phyloP scores from a whole-genome alignment of 1,140 invertebrate species.

The Drosophila prosaltans region DNA sequence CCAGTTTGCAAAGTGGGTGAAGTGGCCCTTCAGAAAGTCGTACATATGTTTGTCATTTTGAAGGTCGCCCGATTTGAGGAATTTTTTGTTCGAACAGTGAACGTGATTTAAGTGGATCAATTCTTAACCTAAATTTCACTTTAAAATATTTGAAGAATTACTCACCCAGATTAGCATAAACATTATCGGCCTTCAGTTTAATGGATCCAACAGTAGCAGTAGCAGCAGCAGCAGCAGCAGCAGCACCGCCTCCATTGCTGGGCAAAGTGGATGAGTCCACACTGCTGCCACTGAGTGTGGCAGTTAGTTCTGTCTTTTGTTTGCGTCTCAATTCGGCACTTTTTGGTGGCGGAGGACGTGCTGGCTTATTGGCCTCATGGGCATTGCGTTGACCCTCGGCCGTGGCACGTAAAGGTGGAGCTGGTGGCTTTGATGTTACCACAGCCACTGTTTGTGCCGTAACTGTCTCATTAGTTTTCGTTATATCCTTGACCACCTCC shows the following conservation, averaged over 20 bases:
- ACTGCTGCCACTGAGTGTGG: conserved; percentile 63
- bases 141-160: conserved; percentile 24
- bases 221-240: conserved; percentile 18
- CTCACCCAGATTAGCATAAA: conserved; percentile 90
- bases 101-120: conserved; percentile 63
- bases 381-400: conserved; percentile 75
- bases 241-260: conserved; percentile 26
- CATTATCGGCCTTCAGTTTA: conserved; percentile 86
- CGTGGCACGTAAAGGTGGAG: conserved; percentile 83
- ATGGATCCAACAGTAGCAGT: conserved; percentile 59
- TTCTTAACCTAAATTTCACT: conserved; percentile 26
- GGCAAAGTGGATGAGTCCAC: conserved; percentile 49
- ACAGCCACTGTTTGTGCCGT: conserved; percentile 79
- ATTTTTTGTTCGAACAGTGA: conserved; percentile 30
- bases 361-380: conserved; percentile 86
- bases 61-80: conserved; percentile 62
- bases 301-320: conserved; percentile 83
- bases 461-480: conserved; percentile 74
- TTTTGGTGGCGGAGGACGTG: conserved; percentile 89
- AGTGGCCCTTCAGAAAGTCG: conserved; percentile 56
- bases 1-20: conserved; percentile 45
- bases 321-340: conserved; percentile 86
- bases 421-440: conserved; percentile 84
- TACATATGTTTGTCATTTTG: conserved; percentile 41
- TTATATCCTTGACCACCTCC: conserved; percentile 88